phyloP scores from a whole-genome alignment of 2,797 vertebrate genomes.

The Lateolabrax maculatus region DNA sequence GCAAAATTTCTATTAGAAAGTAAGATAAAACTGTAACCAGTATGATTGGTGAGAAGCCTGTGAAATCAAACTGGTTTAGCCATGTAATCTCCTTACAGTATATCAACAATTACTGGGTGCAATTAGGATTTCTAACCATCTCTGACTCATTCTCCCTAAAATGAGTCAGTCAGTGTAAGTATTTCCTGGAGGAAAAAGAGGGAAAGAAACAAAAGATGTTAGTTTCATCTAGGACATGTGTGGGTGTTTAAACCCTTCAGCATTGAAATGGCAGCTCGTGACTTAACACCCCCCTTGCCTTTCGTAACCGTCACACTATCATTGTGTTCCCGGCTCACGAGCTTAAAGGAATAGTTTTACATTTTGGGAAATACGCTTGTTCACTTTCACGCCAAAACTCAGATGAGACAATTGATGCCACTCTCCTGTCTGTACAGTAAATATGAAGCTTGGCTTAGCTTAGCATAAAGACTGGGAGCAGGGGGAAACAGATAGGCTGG shows the following conservation, averaged over 20 bases:
- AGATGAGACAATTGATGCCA: not conserved
- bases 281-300: conserved; percentile 14
- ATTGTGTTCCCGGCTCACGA: not conserved
- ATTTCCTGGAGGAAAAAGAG: not conserved
- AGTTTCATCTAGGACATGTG: conserved; percentile 51
- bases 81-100: conserved; percentile 27
- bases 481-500: not conserved
- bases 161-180: not conserved
- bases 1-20: not conserved
- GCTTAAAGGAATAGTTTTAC: not conserved
- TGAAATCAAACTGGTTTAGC: conserved; percentile 5
- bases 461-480: not conserved
- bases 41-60: not conserved
- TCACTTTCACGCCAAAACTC: not conserved
- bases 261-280: conserved; percentile 33
- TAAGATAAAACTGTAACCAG: not conserved
- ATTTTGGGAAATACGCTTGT: not conserved
- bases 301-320: conserved; percentile 5
- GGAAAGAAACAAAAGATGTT: conserved; percentile 1
- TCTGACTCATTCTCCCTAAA: conserved; percentile 4
- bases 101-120: not conserved
- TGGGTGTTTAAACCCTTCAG: conserved; percentile 59
- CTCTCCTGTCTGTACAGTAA: not conserved
- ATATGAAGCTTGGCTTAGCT: not conserved
- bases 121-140: conserved; percentile 18